Percentiles rank a stretch among this genome's conserved stretches.
phyloP scores from a whole-genome alignment of 2,888 invertebrate genomes.

The Callyntrura sp. region DNA sequence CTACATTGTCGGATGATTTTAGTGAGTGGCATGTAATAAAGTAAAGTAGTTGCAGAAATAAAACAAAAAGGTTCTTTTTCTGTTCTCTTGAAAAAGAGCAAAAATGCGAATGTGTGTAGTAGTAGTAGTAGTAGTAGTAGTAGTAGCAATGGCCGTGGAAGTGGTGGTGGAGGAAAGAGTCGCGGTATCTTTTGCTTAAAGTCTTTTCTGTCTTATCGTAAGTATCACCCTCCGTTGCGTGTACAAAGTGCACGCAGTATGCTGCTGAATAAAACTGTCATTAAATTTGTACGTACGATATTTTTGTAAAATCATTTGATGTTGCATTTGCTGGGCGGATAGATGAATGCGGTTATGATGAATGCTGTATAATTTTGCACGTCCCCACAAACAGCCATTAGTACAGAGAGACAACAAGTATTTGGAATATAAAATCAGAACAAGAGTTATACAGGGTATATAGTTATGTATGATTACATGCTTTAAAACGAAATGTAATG shows the following conservation, averaged over 20 bases:
- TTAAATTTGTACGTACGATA: neutral
- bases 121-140: neutral
- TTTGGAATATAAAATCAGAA: neutral
- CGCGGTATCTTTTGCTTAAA: neutral
- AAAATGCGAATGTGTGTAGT: neutral
- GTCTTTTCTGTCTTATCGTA: neutral
- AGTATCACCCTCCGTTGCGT: neutral
- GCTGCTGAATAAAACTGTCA: neutral
- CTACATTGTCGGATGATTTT: neutral
- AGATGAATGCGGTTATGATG: neutral
- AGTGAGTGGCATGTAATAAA: neutral
- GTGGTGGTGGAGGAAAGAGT: neutral
- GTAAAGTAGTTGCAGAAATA: neutral
- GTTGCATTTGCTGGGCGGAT: neutral
- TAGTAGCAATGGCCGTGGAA: neutral
- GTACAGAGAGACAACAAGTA: neutral
- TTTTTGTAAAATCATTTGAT: neutral
- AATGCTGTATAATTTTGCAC: neutral
- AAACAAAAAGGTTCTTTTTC: constrained; percentile 14
- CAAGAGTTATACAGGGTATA: neutral
- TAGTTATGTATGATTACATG: neutral
- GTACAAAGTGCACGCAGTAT: neutral
- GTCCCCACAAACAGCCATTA: neutral
- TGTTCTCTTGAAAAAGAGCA: neutral
- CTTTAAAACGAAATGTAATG: neutral